Base-by-base conservation (phyloP, 2,113 vertebrate species). In the Balaeniceps rex region DNA sequence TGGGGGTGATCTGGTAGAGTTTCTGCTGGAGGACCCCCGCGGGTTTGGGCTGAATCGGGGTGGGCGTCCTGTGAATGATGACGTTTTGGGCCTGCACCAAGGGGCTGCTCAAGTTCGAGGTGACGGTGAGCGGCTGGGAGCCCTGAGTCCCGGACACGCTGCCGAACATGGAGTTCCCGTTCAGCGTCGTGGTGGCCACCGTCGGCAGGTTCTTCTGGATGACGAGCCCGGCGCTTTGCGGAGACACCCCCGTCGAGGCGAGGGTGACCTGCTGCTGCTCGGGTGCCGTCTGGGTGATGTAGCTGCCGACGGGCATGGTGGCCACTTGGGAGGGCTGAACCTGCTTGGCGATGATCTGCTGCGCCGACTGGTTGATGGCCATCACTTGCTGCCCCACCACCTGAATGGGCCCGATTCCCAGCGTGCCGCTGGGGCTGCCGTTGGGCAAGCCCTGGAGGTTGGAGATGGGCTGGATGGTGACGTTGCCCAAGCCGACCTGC, bases 41-140 rank as follows among this genome's bases (percentile, higher is more conserved):
- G 0, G 99, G 99, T 55, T 99, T 99, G 95, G 99, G 99, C 83
- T 99, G 99, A 96, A 99, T 99, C 25, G 99, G 99, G 5, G 99
- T 99, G 61, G 99, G 99, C 10, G 99, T 99, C 55, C 99, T 97
- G 85, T 99, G 99, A 63, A 99, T 99, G 96, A 99, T 99, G 88
- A 99, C 99, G 24, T 99, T 99, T 78, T 99, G 98, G 0, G 98
- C 97, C 2, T 97, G 99, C 91, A 99, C 99, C 92, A 99, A 94
- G 1, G 99, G 98, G 14, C 99, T 99, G 90, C 98, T 98, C 29
- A 97, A 83, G 83, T 98, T 98, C 0, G 98, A 98, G 24, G 98
- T 97, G 66, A 98, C 98, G 0, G 98, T 96, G 64, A 99, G 98
- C 7, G 98, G 98, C 78, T 99, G 98, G n/a, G 98, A 98, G 44